These are phyloP conservation scores for Mythimna loreyi DNA, from an alignment of 2,888 invertebrate species.

Conservation along the genomic window DNA sequence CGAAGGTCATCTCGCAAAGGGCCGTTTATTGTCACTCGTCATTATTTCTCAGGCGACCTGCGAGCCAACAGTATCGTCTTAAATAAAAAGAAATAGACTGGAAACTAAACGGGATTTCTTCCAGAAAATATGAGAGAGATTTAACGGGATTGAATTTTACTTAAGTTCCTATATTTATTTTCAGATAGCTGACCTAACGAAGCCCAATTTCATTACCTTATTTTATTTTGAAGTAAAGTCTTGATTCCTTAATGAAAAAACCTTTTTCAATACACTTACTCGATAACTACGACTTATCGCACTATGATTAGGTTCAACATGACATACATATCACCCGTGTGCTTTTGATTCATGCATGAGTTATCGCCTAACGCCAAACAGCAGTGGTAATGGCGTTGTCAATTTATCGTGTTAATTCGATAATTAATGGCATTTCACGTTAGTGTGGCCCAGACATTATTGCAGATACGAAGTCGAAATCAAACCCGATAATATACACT, in stretches of 20 bases:
- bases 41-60: slow-evolving; percentile 23
- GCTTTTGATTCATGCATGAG: no score
- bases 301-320: no score
- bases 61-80: slow-evolving; percentile 3
- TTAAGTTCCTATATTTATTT: slow-evolving; percentile 8
- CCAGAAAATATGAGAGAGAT: slow-evolving; percentile 19
- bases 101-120: slow-evolving; percentile 31
- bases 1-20: slow-evolving; percentile 40
- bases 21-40: slow-evolving; percentile 33
- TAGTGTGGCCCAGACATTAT: no score
- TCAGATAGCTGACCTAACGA: not conserved
- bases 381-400: no score
- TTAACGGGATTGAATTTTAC: slow-evolving; percentile 7
- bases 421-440: no score
- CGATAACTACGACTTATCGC: no score
- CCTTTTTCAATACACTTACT: no score
- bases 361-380: no score
- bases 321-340: no score
- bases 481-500: no score
- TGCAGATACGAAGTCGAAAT: no score
- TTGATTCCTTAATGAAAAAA: not conserved
- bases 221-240: not conserved
- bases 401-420: no score
- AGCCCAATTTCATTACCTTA: not conserved
- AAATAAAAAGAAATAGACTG: slow-evolving; percentile 31